A percentile compares a stretch with the other conserved stretches of the same genome.
Evolutionary conservation across 2,888 invertebrate species (phyloP).

Genomic region (Nudaria mundana): DNA sequence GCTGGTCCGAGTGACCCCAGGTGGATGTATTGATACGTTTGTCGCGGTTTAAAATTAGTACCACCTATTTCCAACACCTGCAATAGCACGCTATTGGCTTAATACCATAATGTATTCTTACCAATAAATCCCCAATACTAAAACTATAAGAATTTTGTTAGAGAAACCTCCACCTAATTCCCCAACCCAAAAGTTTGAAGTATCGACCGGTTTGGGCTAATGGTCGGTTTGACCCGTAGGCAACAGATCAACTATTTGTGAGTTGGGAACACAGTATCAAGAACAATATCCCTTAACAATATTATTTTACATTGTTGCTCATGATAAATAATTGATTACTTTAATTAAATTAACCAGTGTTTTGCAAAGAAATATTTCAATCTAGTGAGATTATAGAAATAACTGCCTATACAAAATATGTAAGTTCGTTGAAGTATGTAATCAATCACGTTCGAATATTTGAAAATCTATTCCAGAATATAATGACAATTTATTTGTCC

Average conservation of each 20-base stretch:
- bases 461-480: not conserved
- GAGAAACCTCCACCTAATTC: conserved; percentile 10
- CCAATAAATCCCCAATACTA: not conserved
- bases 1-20: no score
- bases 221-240: conserved; percentile 6
- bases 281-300: conserved; percentile 16
- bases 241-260: conserved; percentile 20
- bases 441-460: conserved; percentile 1
- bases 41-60: no score
- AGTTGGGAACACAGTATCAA: conserved; percentile 3
- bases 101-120: not conserved
- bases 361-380: no score
- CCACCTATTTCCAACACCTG: no score
- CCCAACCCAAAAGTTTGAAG: conserved; percentile 19
- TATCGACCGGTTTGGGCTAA: not conserved
- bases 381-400: no score
- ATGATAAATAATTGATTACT: not conserved
- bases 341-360: no score
- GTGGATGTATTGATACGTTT: no score
- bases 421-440: no score
- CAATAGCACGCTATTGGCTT: no score
- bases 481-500: not conserved
- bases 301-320: conserved; percentile 1
- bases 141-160: conserved; percentile 11
- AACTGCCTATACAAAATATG: no score